Evolutionary conservation across 2,888 invertebrate species (phyloP), one percentile per base, ranked within the genome.

Genomic region (Thalpophila matura): DNA sequence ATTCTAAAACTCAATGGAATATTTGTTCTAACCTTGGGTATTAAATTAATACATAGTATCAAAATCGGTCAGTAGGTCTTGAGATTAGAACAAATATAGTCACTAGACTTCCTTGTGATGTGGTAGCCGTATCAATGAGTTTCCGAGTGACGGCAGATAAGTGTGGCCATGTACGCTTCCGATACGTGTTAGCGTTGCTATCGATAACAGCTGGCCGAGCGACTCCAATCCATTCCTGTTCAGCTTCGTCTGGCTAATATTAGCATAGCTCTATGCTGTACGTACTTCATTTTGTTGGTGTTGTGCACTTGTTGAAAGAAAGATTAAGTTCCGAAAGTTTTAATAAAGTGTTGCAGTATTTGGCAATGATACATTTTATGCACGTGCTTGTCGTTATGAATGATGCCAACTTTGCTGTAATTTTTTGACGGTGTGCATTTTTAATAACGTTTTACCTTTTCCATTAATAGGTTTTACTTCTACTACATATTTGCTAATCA

Each of bases 161-260:
- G 43, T 38, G 42, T 64, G 66, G 18, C 77, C 69, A 26, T 70
- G 76, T 29, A 14, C 43, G 45, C 60, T 78, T 69, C 73, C 79
- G 60, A 73, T 61, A 46, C 24, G 43, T 42, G 29, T 59, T 70
- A 45, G 10, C 33, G 35, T 35, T 45, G 42, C 16, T 50, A n/a
- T 74, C 45, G 45, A 63, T 50, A 46, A 31, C 57, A 46, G 43
- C 46, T 50, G 20, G 31, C 31, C n/a, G 24, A 53, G 38, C 55
- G 43, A 43, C 45, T 33, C 18, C 33, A 2, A 50, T 47, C 37
- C 35, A 22, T 27, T 50, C 9, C 26, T 14, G 31, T 45, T 29
- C 24, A 38, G 35, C 12, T 18, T 29, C 20, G 31, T 1, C 26
- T 24, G 27, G 35, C 27, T 45, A 24, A 54, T 37, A 37, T 53